phyloP scores from a whole-genome alignment of 2,797 vertebrate species.

The Arremon brunneinucha region DNA sequence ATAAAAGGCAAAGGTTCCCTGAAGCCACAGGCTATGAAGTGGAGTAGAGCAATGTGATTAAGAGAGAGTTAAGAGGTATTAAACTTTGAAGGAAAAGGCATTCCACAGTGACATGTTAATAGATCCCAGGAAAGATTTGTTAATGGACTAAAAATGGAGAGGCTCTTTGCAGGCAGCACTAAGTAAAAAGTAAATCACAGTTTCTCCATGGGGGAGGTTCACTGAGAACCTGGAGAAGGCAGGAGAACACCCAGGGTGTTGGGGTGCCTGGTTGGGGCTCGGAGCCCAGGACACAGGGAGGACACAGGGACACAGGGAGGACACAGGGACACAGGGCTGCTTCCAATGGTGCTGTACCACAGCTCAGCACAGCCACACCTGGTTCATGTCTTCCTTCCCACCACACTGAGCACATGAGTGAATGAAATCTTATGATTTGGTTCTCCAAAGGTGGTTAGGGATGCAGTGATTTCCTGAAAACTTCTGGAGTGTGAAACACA shows the following conservation, averaged over 20 bases:
- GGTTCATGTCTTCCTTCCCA: not conserved
- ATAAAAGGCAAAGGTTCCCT: conserved; percentile 63
- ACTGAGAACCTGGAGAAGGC: not conserved
- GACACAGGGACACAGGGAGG: not conserved
- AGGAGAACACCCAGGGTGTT: accelerated
- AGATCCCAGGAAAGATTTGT: conserved; percentile 51
- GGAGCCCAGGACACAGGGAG: not conserved
- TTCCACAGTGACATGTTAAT: conserved; percentile 44
- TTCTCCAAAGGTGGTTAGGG: accelerated
- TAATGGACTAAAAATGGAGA: conserved; percentile 46
- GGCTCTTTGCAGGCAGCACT: not conserved
- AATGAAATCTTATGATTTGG: not conserved
- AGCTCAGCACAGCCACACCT: not conserved
- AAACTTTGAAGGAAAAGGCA: conserved; percentile 46
- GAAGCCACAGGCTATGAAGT: conserved; percentile 42
- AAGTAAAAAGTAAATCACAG: not conserved
- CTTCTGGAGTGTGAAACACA: not conserved
- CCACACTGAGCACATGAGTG: not conserved
- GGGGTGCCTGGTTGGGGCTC: not conserved
- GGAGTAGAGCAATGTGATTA: conserved; percentile 52
- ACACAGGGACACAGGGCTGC: accelerated
- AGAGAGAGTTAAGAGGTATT: conserved; percentile 50
- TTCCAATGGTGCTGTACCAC: not conserved
- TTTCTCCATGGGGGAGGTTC: not conserved
- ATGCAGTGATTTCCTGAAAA: not conserved